Evolutionary conservation across 2,888 invertebrate species (phyloP), one percentile per base, ranked within the genome.

Genomic region (Papilio demoleus): DNA sequence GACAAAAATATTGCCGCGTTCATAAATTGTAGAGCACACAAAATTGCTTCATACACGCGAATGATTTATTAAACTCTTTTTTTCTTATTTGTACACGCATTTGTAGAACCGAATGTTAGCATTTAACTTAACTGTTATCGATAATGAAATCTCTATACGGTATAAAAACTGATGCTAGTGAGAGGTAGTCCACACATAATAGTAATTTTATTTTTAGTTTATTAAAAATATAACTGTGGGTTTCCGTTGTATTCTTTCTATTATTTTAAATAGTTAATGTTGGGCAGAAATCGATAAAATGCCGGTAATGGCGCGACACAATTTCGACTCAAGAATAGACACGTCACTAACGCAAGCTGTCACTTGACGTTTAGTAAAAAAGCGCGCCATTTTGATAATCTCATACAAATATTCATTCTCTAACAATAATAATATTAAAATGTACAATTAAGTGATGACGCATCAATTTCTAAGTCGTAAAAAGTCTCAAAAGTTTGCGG

Each of bases 1-100:
- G 67, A 68, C 67, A 68, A 68, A 67, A 68, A 68, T 68, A 68
- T 68, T 68, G 67, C 63, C 42, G 38, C 58, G 56, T 68, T 42
- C 67, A 68, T 68, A 68, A 68, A 68, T 68, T 63, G 56, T 45
- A 63, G 34, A 40, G 56, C 42, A 63, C 63, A 68, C 62, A 34
- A 58, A 63, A 42, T 63, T 58, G 67, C 67, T 63, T 63, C 56
- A 68, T 63, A 63, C 67, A 68, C 42, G 42, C 42, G 31, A 56
- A 67, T 68, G 67, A 68, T 68, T 68, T 68, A 68, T 68, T 63
- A 47, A 58, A 45, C 24, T 40, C 22, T 45, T 40, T n/a, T n/a
- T n/a, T 61, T 19, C 38, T 59, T 60, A 60, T 66, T 47, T 60
- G 60, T 66, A 38, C 24, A 36, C 64, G 22, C 38, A 24, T 38